Evolutionary conservation across 2,797 vertebrate species (phyloP), one percentile per base, ranked within the genome.

Genomic region (Propithecus deckenii): DNA sequence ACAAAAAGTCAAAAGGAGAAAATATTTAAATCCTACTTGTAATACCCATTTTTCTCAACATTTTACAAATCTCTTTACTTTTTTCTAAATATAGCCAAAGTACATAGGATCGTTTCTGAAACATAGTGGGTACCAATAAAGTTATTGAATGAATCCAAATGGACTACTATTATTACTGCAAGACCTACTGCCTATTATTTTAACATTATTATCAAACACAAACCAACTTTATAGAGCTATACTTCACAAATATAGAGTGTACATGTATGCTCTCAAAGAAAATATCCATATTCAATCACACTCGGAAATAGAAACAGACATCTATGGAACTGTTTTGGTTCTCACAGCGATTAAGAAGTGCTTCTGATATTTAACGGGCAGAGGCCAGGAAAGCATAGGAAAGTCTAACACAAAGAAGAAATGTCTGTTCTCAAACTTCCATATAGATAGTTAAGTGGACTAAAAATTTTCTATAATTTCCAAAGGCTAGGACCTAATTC

Each of bases 271-370:
- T 28, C 46, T 84, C 41, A 88, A 91, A 83, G 35, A 88, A 96
- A 94, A 89, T 23, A 89, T 46, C n/a, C 50, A 93, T 75, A 86
- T 63, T 89, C 80, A 55, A 72, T 81, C 76, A 41, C 5, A 93
- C 32, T 79, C 57, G 50, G 38, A 41, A 94, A 88, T 7, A 95
- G 48, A 97, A 80, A 85, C 0, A 92, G 74, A 81, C 23, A 78
- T 79, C 57, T 61, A 61, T 7, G 81, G 10, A 91, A 85, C 10
- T 25, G 25, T 65, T 57, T 41, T 50, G 2, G 15, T 43, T 80
- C 22, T 89, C 65, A 89, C 11, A 59, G 61, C 28, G 13, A 75
- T 75, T 35, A 75, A 86, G 43, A 84, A 94, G 61, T 69, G 74
- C 86, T 89, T 48, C 41, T 81, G 25, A 79, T 25, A 92, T 89